These are phyloP conservation scores for Cataglyphis rosenhaueri DNA, from an alignment of 2,888 invertebrate genomes.

Conservation along the genomic window DNA sequence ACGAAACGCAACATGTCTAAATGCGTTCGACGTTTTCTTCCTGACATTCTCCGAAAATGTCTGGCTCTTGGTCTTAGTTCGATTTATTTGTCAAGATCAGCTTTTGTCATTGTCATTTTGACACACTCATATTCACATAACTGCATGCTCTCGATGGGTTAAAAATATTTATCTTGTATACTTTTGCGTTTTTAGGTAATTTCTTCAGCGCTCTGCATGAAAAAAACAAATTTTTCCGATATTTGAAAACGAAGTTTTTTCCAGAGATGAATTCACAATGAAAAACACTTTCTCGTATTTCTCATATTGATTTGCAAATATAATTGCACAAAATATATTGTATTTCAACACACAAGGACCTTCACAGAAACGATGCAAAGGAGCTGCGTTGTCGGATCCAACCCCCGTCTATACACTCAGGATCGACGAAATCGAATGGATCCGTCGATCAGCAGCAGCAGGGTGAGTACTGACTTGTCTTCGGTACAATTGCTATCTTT, in stretches of 20 bases:
- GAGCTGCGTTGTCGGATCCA: background rate
- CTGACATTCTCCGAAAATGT: background rate
- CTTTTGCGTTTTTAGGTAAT: background rate
- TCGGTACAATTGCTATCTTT: constrained; percentile 83
- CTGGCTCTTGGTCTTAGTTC: background rate
- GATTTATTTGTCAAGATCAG: background rate
- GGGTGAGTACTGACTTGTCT: constrained; percentile 80
- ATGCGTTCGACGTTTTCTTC: background rate
- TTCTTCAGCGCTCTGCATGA: background rate
- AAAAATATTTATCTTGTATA: background rate
- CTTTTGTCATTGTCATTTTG: background rate
- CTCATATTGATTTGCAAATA: background rate
- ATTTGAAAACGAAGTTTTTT: background rate
- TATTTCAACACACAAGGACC: background rate
- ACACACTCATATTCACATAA: background rate
- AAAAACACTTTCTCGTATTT: background rate
- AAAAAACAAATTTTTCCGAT: background rate
- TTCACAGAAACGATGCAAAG: background rate
- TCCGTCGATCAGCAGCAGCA: constrained; percentile 65
- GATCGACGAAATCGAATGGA: constrained; percentile 35
- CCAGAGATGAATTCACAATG: background rate
- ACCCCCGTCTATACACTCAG: constrained; percentile 1
- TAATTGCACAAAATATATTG: background rate
- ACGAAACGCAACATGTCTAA: background rate
- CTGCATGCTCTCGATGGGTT: background rate